Evolutionary conservation across 2,113 vertebrate species (phyloP), one percentile per base, ranked within the genome.

Genomic region (Pithys albifrons): DNA sequence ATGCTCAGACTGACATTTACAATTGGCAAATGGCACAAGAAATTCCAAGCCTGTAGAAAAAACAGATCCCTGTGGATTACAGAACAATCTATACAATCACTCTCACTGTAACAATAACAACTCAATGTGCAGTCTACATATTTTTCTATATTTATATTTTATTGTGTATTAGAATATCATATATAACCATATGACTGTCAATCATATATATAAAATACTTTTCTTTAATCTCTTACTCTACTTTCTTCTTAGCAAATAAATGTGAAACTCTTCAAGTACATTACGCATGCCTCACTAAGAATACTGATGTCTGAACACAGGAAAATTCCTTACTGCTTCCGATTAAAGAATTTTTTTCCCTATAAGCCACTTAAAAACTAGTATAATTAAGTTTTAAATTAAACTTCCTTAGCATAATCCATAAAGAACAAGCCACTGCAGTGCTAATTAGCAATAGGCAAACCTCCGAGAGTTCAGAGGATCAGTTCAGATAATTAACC

Each of bases 1-100:
- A 99, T 97, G 35, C 98, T 98, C 98, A 99, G 89, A 59, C 85
- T 75, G 35, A 99, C 95, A 54, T 99, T 98, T 73, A 99, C 91
- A 96, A 99, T 97, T 11, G 99, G 99, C 94, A 99, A 98, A 69
- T 96, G 98, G 94, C 98, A 98, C 88, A 99, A 96, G 96, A 99
- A 99, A 88, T 98, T 97, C 99, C 99, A 99, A 6, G 98, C 98
- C 99, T 99, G 89, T 89, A 88, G 65, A 54, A 81, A 81, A 87
- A 95, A 15, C 35, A 91, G 33, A 88, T 74, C 37, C 37, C 59
- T 65, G 54, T 35, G 80, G 74, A 81, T 89, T 91, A 92, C 35
- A 58, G 80, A 31, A 46, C 69, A 62, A 85, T 35, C 83, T 86
- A 45, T 24, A 52, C 55, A 67, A 5, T 71, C 52, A 51, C 8